Evolutionary conservation across 1,140 invertebrate genomes (phyloP).

Genomic region (Hydropsyche tenuis): DNA sequence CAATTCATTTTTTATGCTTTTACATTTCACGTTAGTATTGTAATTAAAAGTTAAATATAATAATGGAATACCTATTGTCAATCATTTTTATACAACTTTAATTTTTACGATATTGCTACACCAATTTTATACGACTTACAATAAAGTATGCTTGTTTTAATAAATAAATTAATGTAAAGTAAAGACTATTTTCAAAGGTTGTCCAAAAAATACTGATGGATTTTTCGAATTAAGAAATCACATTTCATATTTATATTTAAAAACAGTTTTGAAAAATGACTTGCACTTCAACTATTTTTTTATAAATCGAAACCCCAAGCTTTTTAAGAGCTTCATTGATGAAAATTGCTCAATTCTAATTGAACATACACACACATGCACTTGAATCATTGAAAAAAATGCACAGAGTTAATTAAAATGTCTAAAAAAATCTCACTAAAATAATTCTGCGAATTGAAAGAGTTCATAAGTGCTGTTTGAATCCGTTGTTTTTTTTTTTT

Average conservation of each 20-base stretch:
- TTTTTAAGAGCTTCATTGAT: conserved; percentile 38
- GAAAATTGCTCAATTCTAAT: conserved; percentile 47
- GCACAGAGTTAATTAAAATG: no score
- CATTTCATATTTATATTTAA: conserved; percentile 28
- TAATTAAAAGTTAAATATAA: conserved; percentile 28
- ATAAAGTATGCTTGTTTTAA: conserved; percentile 43
- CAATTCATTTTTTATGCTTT: conserved; percentile 13
- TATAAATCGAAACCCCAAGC: conserved; percentile 27
- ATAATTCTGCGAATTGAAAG: no score
- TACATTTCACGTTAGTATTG: conserved; percentile 20
- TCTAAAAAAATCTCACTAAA: no score
- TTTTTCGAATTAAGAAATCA: conserved; percentile 27
- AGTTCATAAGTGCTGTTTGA: no score
- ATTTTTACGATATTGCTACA: conserved; percentile 47
- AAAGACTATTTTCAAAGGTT: conserved; percentile 27
- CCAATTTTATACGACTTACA: conserved; percentile 47
- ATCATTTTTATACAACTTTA: conserved; percentile 47
- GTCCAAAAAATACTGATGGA: conserved; percentile 26
- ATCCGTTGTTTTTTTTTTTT: no score
- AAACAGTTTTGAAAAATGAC: conserved; percentile 22
- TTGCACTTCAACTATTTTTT: conserved; percentile 25
- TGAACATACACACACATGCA: conserved; percentile 25
- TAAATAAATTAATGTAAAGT: conserved; percentile 35
- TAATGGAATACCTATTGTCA: conserved; percentile 41
- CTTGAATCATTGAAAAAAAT: no score